Evolutionary conservation across 2,888 invertebrate genomes (phyloP), one percentile per base, ranked within the genome.

Genomic region (Drosophila subsilvestris): DNA sequence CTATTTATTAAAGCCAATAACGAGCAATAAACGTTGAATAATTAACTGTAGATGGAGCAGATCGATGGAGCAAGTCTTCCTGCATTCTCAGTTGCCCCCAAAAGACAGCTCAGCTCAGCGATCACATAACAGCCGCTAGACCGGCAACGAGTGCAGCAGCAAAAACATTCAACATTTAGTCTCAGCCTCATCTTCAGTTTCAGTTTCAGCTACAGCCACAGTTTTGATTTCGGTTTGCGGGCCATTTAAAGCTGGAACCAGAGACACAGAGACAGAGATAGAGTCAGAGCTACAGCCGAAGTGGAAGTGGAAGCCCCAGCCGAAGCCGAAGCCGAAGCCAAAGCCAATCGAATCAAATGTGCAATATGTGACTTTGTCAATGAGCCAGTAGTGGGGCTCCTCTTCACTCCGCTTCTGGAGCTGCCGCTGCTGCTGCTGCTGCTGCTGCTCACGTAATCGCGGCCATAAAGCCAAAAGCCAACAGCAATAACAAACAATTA

Each of bases 401-500:
- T 10, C 25, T n/a, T 6, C 14, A 25, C 10, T 27, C 8, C 25
- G 51, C 54, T 37, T 44, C 32, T 32, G 18, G 27, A 42, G 37
- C 12, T 37, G 47, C 53, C 32, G 18, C 42, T 42, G 37, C n/a
- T n/a, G 14, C 14, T 14, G 50, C 12, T n/a, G 43, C 45, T 20
- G 61, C 32, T 51, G 61, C 17, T 47, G 83, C 83, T 82, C 84
- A 88, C 88, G 82, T 83, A 82, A 82, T 82, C 75, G 78, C 73
- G 69, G 63, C 73, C 66, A 80, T 80, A 86, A 86, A 62, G 54
- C 86, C 73, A 83, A 66, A 73, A 83, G 68, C 58, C 65, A 55
- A 29, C 44, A 25, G 60, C 80, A 76, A 76, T 76, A 75, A 65
- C 74, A 86, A 83, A 88, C 82, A 83, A 86, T 83, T 88, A 86